Evolutionary conservation across 2,888 invertebrate species (phyloP).

Genomic region (Chromoteleia sp.): DNA sequence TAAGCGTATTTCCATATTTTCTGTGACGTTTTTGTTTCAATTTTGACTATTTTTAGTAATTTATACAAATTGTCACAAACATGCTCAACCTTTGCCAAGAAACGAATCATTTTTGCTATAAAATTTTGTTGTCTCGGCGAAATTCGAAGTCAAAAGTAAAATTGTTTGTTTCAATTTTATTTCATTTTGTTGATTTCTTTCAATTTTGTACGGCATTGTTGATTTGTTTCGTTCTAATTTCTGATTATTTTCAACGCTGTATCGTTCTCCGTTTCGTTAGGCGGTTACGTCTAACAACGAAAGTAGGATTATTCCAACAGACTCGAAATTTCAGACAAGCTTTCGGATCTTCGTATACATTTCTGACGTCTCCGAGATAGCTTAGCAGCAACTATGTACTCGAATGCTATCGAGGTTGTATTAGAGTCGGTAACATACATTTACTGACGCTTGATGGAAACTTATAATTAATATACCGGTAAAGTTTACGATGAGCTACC

Average conservation of each 20-base stretch:
- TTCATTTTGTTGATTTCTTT: too few relatives aligned
- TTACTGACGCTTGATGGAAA: constrained; percentile 26
- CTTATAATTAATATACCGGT: constrained; percentile 53
- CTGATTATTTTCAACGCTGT: neutral
- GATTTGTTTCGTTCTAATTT: neutral
- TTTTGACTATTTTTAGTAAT: too few relatives aligned
- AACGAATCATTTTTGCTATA: too few relatives aligned
- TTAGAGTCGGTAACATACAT: constrained; percentile 37
- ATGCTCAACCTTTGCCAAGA: too few relatives aligned
- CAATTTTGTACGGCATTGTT: too few relatives aligned
- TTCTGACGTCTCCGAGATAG: constrained; percentile 39
- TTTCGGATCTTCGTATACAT: constrained; percentile 26
- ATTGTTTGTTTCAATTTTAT: too few relatives aligned
- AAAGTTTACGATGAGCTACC: constrained; percentile 12
- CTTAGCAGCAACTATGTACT: constrained; percentile 20
- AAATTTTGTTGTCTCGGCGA: too few relatives aligned
- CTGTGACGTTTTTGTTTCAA: too few relatives aligned
- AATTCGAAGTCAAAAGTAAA: too few relatives aligned
- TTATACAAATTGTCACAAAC: too few relatives aligned
- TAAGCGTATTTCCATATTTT: too few relatives aligned
- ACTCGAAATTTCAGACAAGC: constrained; percentile 14
- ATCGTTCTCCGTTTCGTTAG: neutral
- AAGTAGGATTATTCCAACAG: constrained; percentile 22
- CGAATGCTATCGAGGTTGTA: constrained; percentile 29
- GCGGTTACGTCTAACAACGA: neutral